Evolutionary conservation across 2,888 invertebrate species (phyloP).

Genomic region (Cantharis nigra): DNA sequence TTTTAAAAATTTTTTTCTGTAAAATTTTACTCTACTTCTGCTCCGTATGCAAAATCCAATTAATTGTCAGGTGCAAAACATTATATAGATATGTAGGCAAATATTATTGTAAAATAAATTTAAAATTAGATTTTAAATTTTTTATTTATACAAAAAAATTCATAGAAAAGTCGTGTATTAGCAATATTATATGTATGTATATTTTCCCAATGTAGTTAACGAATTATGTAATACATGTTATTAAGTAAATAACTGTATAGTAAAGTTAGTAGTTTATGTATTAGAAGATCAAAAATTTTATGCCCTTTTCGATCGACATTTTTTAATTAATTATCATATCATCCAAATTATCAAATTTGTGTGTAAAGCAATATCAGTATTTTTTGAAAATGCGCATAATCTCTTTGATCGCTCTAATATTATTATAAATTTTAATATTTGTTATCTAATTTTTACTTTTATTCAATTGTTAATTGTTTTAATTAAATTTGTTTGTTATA

Average conservation of each 20-base stretch:
- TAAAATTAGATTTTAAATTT: constrained; percentile 23
- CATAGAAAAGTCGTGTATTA: constrained; percentile 57
- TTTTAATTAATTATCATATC: background rate
- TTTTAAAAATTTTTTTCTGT: too few species aligned
- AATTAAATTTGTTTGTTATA: background rate
- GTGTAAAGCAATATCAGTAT: too few species aligned
- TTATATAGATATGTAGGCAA: constrained; percentile 3
- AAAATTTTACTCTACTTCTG: background rate
- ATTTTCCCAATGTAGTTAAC: constrained; percentile 33
- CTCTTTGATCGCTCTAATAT: background rate
- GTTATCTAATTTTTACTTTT: background rate
- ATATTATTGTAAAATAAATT: constrained; percentile 13
- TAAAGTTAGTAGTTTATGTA: background rate
- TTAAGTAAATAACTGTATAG: background rate
- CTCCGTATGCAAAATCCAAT: background rate
- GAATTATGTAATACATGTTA: constrained; percentile 3
- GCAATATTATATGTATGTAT: constrained; percentile 53
- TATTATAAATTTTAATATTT: background rate
- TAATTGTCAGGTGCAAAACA: background rate
- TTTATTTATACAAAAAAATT: constrained; percentile 46
- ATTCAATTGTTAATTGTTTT: background rate
- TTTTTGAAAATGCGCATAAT: background rate
- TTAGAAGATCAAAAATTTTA: background rate
- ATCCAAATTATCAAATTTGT: too few species aligned
- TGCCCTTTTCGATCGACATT: background rate